Conservation (phyloP, 2,888 invertebrate species). For the Stenolophus ochropezus region DNA sequence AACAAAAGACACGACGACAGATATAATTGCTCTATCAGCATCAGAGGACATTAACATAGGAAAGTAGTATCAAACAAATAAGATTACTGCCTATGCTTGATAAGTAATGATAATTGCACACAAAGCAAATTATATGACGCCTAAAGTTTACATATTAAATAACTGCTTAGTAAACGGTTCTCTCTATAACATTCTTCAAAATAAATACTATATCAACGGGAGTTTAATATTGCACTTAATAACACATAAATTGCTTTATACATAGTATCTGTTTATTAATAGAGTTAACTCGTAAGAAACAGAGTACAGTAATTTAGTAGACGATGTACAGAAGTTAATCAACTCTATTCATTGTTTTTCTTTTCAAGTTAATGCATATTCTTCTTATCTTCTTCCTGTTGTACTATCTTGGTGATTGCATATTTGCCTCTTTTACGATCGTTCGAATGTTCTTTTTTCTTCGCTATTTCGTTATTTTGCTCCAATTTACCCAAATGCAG, state of each 20-base stretch:
- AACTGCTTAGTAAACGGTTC: background rate
- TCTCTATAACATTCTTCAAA: background rate
- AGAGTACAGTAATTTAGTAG: no score
- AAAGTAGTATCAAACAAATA: conserved; percentile 26
- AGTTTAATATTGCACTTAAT: background rate
- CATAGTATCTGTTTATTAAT: background rate
- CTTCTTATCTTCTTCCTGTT: no score
- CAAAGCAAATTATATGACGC: conserved; percentile 15
- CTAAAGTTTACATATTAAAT: background rate
- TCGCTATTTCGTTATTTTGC: no score
- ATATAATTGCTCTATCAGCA: conserved; percentile 40
- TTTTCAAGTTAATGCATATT: no score
- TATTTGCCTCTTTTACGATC: no score
- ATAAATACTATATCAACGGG: background rate
- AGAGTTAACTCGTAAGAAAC: no score
- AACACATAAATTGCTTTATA: background rate
- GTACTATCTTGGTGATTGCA: no score
- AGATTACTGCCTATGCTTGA: conserved; percentile 21
- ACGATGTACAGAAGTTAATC: no score
- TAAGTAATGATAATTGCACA: background rate
- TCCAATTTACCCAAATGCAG: no score
- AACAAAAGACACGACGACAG: conserved; percentile 38
- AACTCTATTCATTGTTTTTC: no score
- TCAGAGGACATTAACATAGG: conserved; percentile 41
- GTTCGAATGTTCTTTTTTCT: no score